Conservation (phyloP, 2,113 vertebrate species). For the Anser cygnoides region DNA sequence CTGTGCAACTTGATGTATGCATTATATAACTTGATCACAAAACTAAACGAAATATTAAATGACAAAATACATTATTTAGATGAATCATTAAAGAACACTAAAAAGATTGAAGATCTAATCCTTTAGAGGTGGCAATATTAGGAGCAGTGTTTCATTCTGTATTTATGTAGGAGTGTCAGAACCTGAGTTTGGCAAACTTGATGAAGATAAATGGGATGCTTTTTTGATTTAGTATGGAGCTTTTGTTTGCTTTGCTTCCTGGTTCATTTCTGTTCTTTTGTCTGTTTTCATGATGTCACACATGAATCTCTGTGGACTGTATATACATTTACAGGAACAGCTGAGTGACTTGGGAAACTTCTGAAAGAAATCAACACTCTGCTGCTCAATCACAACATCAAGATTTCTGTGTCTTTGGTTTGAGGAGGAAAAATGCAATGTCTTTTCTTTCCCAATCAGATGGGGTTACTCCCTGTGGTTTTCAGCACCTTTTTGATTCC, state of each 20-base stretch:
- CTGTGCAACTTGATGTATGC: slow-evolving; percentile 7
- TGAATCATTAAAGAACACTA: neutral
- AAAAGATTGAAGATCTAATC: neutral
- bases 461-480: neutral
- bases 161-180: neutral
- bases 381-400: neutral
- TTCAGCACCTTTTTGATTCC: slow-evolving; percentile 10
- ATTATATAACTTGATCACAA: slow-evolving; percentile 45
- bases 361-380: neutral
- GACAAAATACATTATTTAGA: slow-evolving; percentile 25
- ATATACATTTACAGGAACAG: neutral
- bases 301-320: neutral
- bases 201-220: neutral
- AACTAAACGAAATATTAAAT: slow-evolving; percentile 70
- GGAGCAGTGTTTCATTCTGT: neutral
- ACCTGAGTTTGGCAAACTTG: neutral
- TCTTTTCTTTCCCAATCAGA: neutral
- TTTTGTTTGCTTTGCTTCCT: neutral
- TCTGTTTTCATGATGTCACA: neutral
- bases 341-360: neutral
- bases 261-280: neutral
- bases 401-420: neutral
- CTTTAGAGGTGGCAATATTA: neutral
- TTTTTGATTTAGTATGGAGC: accelerated
- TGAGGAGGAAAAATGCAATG: neutral